Conservation (phyloP, 2,888 invertebrate genomes). For the Lycophotia porphyrea region DNA sequence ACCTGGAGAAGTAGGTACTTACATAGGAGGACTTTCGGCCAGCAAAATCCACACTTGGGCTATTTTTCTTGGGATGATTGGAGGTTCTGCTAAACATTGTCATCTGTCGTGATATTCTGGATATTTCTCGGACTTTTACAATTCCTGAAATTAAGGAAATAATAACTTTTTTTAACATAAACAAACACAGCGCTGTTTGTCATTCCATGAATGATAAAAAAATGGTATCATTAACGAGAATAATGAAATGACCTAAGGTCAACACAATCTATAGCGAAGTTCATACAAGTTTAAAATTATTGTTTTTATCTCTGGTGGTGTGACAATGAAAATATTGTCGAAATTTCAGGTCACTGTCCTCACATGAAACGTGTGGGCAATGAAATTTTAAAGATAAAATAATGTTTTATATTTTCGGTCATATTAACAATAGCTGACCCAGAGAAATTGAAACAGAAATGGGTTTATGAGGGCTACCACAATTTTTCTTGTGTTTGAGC, state of each 20-base stretch:
- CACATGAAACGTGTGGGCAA: conserved; percentile 10
- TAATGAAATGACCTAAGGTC: conserved; percentile 14
- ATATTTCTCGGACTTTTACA: not conserved
- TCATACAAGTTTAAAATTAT: conserved; percentile 44
- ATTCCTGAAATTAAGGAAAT: conserved; percentile 31
- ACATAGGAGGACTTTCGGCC: not conserved
- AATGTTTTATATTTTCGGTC: not conserved
- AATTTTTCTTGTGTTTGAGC: too few species aligned
- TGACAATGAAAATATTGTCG: conserved; percentile 68
- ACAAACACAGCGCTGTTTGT: conserved; percentile 14
- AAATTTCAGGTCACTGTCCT: conserved; percentile 67
- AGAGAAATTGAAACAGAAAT: not conserved
- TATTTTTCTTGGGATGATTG: not conserved
- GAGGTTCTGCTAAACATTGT: not conserved
- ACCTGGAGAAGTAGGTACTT: not conserved
- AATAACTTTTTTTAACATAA: conserved; percentile 7
- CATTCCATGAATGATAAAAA: conserved; percentile 33
- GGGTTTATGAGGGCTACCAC: too few species aligned
- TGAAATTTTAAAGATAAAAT: conserved; percentile 19
- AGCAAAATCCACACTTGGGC: not conserved
- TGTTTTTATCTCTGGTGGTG: conserved; percentile 62
- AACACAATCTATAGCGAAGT: conserved; percentile 32
- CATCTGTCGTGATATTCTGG: not conserved
- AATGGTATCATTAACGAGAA: conserved; percentile 21
- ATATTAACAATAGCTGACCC: not conserved